These are phyloP conservation scores for Trachelus iudaicus DNA, from an alignment of 2,888 invertebrate genomes.

Conservation along the genomic window DNA sequence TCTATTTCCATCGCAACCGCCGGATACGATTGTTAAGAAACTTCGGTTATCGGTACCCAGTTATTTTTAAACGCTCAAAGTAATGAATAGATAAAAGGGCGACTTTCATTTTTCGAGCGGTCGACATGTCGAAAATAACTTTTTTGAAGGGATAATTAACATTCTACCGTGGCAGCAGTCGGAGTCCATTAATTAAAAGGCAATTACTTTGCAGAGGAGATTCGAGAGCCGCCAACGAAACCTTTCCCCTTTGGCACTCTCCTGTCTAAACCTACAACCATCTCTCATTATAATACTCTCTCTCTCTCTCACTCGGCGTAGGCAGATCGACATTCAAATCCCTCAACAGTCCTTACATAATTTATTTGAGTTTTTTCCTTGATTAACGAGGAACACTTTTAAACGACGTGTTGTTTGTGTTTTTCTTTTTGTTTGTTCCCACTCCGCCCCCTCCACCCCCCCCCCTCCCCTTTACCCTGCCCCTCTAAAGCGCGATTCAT, in stretches of 20 bases:
- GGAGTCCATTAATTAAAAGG: constrained; percentile 62
- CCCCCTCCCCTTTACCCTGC: too few relatives aligned
- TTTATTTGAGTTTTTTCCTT: constrained; percentile 15
- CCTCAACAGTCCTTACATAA: constrained; percentile 12
- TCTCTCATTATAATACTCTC: constrained; percentile 31
- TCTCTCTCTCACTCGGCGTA: constrained; percentile 9
- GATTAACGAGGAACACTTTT: constrained; percentile 15
- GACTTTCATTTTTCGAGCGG: too few relatives aligned
- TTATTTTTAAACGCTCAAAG: too few relatives aligned
- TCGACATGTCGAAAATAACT: background rate
- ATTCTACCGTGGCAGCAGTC: constrained; percentile 34
- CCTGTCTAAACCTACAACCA: background rate
- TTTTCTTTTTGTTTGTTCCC: constrained; percentile 2
- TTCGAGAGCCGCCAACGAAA: background rate
- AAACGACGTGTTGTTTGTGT: constrained; percentile 4
- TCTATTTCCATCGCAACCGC: too few relatives aligned
- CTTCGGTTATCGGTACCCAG: too few relatives aligned
- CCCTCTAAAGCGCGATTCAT: background rate
- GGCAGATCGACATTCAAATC: constrained; percentile 8
- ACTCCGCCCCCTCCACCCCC: background rate
- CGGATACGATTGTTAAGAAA: too few relatives aligned
- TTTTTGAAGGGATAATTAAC: constrained; percentile 47
- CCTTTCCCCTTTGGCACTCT: too few relatives aligned
- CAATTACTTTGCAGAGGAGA: constrained; percentile 49
- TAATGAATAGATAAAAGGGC: too few relatives aligned